A percentile compares a stretch with the other conserved stretches of the same genome.
These are phyloP conservation scores for Ciconia boyciana DNA, from an alignment of 2,113 vertebrate species.

Conservation along the genomic window DNA sequence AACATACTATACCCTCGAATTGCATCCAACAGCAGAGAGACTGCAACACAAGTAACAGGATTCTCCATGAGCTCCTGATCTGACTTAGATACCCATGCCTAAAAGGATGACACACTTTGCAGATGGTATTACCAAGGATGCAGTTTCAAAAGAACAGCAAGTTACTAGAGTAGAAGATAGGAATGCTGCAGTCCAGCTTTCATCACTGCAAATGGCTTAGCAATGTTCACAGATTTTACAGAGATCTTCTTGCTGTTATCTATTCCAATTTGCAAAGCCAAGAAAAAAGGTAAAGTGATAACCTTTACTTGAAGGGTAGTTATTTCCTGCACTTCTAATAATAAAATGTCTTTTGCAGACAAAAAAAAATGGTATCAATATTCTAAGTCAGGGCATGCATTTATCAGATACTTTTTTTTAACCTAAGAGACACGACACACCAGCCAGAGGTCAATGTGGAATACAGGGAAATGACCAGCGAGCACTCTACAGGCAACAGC, in stretches of 20 bases:
- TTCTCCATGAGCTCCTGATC: not conserved
- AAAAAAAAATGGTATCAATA: not conserved
- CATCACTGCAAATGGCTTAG: not conserved
- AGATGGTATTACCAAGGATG: not conserved
- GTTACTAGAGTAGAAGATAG: not conserved
- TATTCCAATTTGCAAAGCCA: conserved; percentile 39
- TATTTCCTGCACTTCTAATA: conserved; percentile 2
- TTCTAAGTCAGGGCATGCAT: not conserved
- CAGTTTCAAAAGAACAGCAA: not conserved
- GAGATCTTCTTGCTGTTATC: not conserved
- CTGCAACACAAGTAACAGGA: not conserved
- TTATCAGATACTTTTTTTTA: not conserved
- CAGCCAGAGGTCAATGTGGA: not conserved
- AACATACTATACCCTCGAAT: not conserved
- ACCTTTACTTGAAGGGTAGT: conserved; percentile 33
- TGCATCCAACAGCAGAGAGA: not conserved
- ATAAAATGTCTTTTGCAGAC: not conserved
- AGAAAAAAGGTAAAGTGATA: not conserved
- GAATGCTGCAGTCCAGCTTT: not conserved
- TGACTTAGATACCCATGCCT: not conserved
- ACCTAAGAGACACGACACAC: not conserved
- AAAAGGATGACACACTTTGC: not conserved
- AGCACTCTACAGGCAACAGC: not conserved
- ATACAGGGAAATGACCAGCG: not conserved
- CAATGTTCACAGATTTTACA: not conserved